phyloP scores from a whole-genome alignment of 1,140 invertebrate genomes.

The Eriocheir sinensis region DNA sequence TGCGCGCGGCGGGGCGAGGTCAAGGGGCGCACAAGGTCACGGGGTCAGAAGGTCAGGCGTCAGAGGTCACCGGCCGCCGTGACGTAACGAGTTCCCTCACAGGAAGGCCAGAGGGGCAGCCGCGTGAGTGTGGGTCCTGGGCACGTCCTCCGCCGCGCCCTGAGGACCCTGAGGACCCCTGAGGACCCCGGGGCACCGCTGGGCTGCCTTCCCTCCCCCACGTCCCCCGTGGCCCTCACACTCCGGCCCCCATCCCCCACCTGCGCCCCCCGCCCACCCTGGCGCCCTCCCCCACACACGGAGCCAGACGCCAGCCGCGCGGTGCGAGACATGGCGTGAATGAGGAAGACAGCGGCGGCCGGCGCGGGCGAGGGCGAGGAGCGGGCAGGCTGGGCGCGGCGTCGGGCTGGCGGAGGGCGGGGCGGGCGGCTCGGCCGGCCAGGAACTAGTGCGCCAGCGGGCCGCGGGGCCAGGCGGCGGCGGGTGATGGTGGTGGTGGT shows the following conservation, averaged over 20 bases:
- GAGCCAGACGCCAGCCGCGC: neutral
- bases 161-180: neutral
- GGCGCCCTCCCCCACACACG: neutral
- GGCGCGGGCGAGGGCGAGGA: neutral
- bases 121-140: neutral
- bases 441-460: neutral
- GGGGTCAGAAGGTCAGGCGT: neutral
- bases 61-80: neutral
- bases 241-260: neutral
- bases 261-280: neutral
- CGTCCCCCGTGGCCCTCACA: neutral
- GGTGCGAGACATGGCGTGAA: slow-evolving; percentile 65
- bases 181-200: neutral
- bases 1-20: neutral
- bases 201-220: too few species aligned
- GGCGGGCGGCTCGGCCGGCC: neutral
- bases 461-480: slow-evolving; percentile 38
- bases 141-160: neutral
- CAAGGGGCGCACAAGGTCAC: neutral
- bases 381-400: slow-evolving; percentile 16
- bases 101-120: slow-evolving; percentile 17
- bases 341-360: slow-evolving; percentile 44
- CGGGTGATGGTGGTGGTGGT: slow-evolving; percentile 43
- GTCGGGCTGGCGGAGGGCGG: slow-evolving; percentile 47
- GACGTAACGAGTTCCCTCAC: neutral